phyloP scores from a whole-genome alignment of 2,113 vertebrate genomes.

The Oxygymnocypris stewartii region DNA sequence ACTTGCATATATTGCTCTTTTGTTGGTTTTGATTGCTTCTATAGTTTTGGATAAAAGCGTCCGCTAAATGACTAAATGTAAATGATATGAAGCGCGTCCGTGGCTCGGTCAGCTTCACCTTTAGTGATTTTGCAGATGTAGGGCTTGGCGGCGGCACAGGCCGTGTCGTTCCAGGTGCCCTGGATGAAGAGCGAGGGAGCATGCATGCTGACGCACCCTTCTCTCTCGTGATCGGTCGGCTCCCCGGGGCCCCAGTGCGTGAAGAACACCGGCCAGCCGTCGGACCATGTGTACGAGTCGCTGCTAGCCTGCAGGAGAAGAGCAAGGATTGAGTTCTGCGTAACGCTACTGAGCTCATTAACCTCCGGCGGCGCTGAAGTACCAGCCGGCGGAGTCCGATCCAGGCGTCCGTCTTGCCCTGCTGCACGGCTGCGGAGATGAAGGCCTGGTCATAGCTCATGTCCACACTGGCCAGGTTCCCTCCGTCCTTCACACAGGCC shows the following conservation, averaged over 20 bases:
- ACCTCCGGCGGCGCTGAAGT: background rate
- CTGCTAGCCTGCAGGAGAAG: constrained; percentile 57
- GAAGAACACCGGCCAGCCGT: constrained; percentile 77
- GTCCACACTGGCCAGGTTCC: constrained; percentile 76
- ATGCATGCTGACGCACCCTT: constrained; percentile 77
- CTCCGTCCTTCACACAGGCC: constrained; percentile 63
- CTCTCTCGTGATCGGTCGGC: constrained; percentile 67
- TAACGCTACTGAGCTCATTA: too few species aligned
- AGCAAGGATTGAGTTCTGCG: background rate
- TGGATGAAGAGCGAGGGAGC: constrained; percentile 54
- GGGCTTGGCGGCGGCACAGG: constrained; percentile 66
- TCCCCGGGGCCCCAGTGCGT: constrained; percentile 79
- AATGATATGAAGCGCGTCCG: background rate
- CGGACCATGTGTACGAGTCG: constrained; percentile 67
- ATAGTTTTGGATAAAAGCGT: too few species aligned
- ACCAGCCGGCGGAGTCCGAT: constrained; percentile 75
- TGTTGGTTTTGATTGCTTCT: too few species aligned
- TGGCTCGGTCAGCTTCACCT: constrained; percentile 57
- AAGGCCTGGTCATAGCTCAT: constrained; percentile 80
- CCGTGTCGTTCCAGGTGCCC: constrained; percentile 80
- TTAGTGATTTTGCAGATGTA: constrained; percentile 76
- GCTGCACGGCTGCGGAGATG: constrained; percentile 69
- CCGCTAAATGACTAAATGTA: background rate
- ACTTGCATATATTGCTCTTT: too few species aligned
- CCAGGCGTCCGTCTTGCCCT: constrained; percentile 70